A percentile compares a stretch with the other conserved stretches of the same genome.
These are phyloP conservation scores for Anolis sagrei DNA, from an alignment of 2,113 vertebrate species.

Conservation along the genomic window DNA sequence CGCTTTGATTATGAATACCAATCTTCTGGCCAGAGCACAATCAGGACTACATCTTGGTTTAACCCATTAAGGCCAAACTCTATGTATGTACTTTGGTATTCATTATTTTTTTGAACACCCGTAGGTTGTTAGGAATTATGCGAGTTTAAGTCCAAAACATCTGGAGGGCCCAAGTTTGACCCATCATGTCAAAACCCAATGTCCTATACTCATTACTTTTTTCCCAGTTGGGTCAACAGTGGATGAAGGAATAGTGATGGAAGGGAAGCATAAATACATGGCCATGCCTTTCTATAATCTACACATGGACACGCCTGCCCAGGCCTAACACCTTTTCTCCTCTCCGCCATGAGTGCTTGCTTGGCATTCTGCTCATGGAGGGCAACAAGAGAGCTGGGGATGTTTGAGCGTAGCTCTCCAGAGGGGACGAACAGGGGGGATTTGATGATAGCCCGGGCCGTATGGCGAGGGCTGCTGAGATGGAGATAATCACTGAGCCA, in stretches of 20 bases:
- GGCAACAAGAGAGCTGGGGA: neutral
- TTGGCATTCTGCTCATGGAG: slow-evolving; percentile 23
- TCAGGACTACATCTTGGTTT: too few species aligned
- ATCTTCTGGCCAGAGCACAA: too few species aligned
- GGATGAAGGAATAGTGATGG: neutral
- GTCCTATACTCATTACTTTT: neutral
- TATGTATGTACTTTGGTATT: too few species aligned
- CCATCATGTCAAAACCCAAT: too few species aligned
- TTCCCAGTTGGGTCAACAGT: neutral
- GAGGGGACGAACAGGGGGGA: slow-evolving; percentile 52
- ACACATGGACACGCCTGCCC: neutral
- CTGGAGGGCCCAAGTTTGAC: too few species aligned
- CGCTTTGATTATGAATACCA: too few species aligned
- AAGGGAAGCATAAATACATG: neutral
- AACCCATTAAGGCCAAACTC: too few species aligned
- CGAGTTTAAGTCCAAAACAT: too few species aligned
- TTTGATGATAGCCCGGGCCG: slow-evolving; percentile 70
- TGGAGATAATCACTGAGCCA: slow-evolving; percentile 74
- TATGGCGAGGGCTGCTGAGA: slow-evolving; percentile 69
- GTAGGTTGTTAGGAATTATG: too few species aligned
- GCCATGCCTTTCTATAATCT: neutral
- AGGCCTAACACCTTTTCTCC: neutral
- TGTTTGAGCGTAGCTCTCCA: slow-evolving; percentile 19
- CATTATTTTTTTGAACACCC: too few species aligned
- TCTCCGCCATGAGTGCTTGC: slow-evolving; percentile 21